Evolutionary conservation across 2,888 invertebrate species (phyloP).

Genomic region (Catocala nupta): DNA sequence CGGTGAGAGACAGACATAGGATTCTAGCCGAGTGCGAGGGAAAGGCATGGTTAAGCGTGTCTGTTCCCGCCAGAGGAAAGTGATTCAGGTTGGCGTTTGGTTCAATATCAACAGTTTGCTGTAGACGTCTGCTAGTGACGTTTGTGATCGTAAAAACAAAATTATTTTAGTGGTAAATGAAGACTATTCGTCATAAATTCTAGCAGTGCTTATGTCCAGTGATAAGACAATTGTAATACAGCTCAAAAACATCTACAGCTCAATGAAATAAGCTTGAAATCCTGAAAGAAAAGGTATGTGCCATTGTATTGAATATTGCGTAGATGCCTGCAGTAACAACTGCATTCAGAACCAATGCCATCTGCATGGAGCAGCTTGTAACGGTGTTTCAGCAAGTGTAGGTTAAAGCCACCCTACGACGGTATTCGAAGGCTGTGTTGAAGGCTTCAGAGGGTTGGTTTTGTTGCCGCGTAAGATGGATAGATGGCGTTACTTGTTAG

Average conservation of each 20-base stretch:
- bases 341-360: constrained; percentile 34
- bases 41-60: constrained; percentile 66
- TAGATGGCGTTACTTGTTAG: constrained; percentile 43
- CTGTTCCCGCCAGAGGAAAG: constrained; percentile 80
- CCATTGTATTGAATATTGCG: no score
- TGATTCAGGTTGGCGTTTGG: constrained; percentile 77
- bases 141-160: constrained; percentile 44
- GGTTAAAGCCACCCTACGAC: no score
- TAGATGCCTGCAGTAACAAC: not conserved
- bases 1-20: constrained; percentile 56
- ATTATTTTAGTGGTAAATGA: constrained; percentile 16
- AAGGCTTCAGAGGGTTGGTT: constrained; percentile 22
- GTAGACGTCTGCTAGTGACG: constrained; percentile 66
- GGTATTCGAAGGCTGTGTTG: not conserved
- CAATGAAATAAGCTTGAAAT: not conserved
- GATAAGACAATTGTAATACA: not conserved
- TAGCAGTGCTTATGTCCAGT: not conserved
- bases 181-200: not conserved
- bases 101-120: constrained; percentile 81
- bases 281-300: constrained; percentile 5
- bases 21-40: constrained; percentile 51
- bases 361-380: constrained; percentile 30
- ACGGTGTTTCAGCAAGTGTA: not conserved
- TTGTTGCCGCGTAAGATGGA: constrained; percentile 3
- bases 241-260: not conserved